These are phyloP conservation scores for Laupala kohalensis DNA, from an alignment of 1,140 invertebrate genomes.

Conservation along the genomic window DNA sequence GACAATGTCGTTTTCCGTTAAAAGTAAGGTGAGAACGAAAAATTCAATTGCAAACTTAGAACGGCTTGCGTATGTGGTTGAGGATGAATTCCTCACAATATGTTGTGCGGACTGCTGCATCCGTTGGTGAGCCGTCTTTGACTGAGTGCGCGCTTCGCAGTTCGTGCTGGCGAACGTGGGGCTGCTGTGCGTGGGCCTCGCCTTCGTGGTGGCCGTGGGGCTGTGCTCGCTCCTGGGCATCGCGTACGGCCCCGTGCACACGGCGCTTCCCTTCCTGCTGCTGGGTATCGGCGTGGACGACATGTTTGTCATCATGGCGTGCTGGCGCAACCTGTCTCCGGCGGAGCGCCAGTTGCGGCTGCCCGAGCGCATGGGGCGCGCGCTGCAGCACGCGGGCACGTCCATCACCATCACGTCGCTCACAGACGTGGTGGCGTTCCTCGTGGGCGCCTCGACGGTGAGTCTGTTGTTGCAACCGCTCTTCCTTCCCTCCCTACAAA, in stretches of 20 bases:
- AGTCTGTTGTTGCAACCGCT: too few species aligned
- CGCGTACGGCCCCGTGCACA: conserved; percentile 68
- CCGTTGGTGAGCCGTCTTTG: too few species aligned
- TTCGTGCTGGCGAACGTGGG: conserved; percentile 48
- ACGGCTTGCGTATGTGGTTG: too few species aligned
- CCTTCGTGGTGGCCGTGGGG: conserved; percentile 57
- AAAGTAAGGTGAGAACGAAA: too few species aligned
- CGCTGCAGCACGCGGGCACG: conserved; percentile 63
- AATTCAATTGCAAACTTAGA: too few species aligned
- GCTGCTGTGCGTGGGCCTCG: conserved; percentile 56
- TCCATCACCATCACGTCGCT: conserved; percentile 72
- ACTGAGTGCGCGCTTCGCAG: conserved; percentile 22
- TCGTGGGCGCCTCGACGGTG: conserved; percentile 54
- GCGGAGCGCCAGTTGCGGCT: conserved; percentile 24
- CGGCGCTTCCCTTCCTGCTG: conserved; percentile 64
- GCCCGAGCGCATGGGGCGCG: conserved; percentile 45
- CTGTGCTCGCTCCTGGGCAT: conserved; percentile 58
- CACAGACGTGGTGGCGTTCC: conserved; percentile 67
- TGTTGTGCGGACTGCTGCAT: too few species aligned
- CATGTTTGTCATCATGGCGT: conserved; percentile 68
- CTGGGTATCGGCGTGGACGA: conserved; percentile 70
- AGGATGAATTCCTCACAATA: too few species aligned
- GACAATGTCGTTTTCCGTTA: too few species aligned
- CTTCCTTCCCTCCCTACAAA: too few species aligned
- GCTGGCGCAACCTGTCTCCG: conserved; percentile 32